These are phyloP conservation scores for Sinonovacula constricta DNA, from an alignment of 1,140 invertebrate genomes.

Conservation along the genomic window DNA sequence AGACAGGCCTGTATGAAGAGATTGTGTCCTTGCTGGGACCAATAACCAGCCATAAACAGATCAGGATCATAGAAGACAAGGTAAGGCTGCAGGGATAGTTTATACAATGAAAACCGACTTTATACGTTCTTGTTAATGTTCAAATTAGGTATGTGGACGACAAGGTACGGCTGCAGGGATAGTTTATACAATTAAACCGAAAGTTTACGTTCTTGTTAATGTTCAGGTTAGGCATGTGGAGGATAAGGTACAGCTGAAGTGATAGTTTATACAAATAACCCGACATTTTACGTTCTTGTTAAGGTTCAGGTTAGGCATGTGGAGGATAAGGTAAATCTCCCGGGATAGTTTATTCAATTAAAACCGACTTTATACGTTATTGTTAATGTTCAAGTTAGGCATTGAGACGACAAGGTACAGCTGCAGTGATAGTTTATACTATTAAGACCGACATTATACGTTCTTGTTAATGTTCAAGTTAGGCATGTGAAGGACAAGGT, in stretches of 20 bases:
- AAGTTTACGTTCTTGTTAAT: background rate
- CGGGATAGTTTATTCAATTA: background rate
- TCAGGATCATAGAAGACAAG: conserved; percentile 36
- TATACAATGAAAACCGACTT: background rate
- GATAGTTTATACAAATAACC: too few relatives aligned
- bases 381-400: background rate
- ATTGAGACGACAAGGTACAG: background rate
- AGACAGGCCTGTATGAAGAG: conserved; percentile 9
- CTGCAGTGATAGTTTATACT: background rate
- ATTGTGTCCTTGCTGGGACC: conserved; percentile 13
- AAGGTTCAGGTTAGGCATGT: conserved; percentile 21
- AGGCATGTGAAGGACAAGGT: background rate
- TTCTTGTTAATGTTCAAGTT: background rate
- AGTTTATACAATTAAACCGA: background rate
- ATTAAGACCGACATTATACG: background rate
- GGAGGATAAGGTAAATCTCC: conserved; percentile 26
- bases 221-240: background rate
- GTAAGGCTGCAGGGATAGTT: background rate
- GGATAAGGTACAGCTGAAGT: too few relatives aligned
- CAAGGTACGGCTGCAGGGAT: background rate
- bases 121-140: background rate
- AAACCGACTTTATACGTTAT: background rate
- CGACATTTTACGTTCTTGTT: too few relatives aligned
- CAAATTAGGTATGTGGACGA: background rate
- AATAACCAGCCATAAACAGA: conserved; percentile 1